phyloP scores from a whole-genome alignment of 2,888 invertebrate genomes.

The Altica lythri region DNA sequence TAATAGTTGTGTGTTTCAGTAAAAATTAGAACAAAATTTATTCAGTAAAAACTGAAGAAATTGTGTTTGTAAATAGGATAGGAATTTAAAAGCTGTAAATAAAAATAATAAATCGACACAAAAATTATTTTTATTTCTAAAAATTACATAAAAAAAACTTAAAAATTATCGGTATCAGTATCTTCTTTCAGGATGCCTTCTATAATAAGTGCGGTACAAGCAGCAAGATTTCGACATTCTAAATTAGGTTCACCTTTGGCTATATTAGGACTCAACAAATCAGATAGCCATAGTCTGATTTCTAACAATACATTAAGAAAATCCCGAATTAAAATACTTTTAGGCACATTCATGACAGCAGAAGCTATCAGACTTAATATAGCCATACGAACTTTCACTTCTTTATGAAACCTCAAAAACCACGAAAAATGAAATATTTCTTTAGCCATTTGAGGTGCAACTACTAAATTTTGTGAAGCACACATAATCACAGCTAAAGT shows the following conservation, averaged over 20 bases:
- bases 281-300: constrained; percentile 69
- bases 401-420: constrained; percentile 68
- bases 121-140: too few relatives aligned
- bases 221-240: constrained; percentile 68
- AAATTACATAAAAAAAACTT: constrained; percentile 1
- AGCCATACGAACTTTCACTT: constrained; percentile 68
- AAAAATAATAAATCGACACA: too few relatives aligned
- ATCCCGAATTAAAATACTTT: constrained; percentile 62
- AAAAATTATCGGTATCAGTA: constrained; percentile 27
- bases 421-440: constrained; percentile 72
- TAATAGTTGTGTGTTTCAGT: too few relatives aligned
- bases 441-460: constrained; percentile 67
- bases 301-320: constrained; percentile 68
- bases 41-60: too few relatives aligned
- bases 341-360: constrained; percentile 67
- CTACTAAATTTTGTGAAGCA: constrained; percentile 70
- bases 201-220: constrained; percentile 64
- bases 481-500: constrained; percentile 70
- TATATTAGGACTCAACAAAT: constrained; percentile 62
- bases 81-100: too few relatives aligned
- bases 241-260: constrained; percentile 67
- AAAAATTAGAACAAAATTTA: too few relatives aligned
- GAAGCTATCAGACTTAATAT: constrained; percentile 71
- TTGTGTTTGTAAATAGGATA: too few relatives aligned
- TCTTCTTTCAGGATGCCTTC: constrained; percentile 57